Evolutionary conservation across 1,140 invertebrate species (phyloP), one percentile per base, ranked within the genome.

Genomic region (Phthorimaea operculella): DNA sequence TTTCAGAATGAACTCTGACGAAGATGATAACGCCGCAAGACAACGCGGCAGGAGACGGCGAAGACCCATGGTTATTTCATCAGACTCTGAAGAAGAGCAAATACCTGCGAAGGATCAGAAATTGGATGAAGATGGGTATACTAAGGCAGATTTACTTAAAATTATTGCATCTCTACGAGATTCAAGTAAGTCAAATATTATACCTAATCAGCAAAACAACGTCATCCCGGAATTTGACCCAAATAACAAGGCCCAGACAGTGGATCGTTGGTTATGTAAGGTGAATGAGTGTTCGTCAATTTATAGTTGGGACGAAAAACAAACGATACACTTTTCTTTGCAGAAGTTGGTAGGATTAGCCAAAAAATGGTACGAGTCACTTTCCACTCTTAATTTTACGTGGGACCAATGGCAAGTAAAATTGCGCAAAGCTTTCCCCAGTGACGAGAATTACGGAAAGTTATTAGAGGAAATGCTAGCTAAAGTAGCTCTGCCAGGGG

Each of bases 401-500:
- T 66, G 60, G 60, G 28, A 36, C 6, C 56, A 63, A 18, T 66
- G 60, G 57, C 61, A 65, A 51, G 18, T 47, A 7, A 63, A 66
- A 51, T 16, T 66, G 0, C 0, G 16, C 3, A 52, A 44, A 17
- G 63, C 63, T 2, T 63, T 66, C 47, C 55, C 55, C 14, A 51
- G 48, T 21, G 39, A 45, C 4, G 34, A 34, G 14, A 56, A 51
- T 49, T 56, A 56, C 17, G 55, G 55, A 2, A 21, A 51, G n/a
- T 18, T 56, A 2, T 42, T 56, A 14, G 18, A 42, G 15, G 55
- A 57, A 8, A 57, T 57, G 54, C 44, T 57, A 45, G 42, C 14
- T 0, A n/a, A 36, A n/a, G 16, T 16, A 6, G n/a, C 55, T 14
- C 34, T 34, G 11, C 28, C 28, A 2, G 36, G 21, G 33, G 55